Conservation (phyloP, 2,113 vertebrate species). For the Ictidomys tridecemlineatus region DNA sequence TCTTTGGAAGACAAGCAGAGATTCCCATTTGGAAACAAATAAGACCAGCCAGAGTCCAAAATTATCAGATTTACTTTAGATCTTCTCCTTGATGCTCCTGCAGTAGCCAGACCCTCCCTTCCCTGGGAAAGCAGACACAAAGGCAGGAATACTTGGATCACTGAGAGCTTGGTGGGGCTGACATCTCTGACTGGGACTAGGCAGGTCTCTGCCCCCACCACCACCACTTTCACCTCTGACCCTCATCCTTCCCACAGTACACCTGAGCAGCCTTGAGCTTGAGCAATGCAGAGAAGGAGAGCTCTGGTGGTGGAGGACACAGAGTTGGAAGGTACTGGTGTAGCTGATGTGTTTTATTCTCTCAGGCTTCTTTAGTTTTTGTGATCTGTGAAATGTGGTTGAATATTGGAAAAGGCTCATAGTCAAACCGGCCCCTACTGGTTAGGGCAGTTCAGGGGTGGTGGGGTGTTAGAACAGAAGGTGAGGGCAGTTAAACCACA, state of each 20-base stretch:
- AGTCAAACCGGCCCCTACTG: slow-evolving; percentile 66
- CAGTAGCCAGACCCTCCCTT: not conserved
- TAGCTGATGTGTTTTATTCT: slow-evolving; percentile 7
- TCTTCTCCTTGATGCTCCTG: not conserved
- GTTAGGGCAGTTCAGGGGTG: slow-evolving; percentile 55
- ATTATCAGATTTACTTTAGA: not conserved
- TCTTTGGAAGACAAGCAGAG: not conserved
- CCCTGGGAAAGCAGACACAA: not conserved
- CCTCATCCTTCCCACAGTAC: not conserved
- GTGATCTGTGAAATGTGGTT: slow-evolving; percentile 68
- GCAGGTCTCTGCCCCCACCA: too few species aligned
- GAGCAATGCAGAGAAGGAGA: not conserved
- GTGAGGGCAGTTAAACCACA: slow-evolving; percentile 86
- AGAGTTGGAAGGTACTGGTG: accelerated
- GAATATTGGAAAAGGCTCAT: slow-evolving; percentile 79
- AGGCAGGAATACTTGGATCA: not conserved
- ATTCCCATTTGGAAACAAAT: not conserved
- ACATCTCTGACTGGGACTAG: not conserved
- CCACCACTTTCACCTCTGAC: not conserved
- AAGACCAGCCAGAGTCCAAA: not conserved
- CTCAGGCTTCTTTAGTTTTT: slow-evolving; percentile 50
- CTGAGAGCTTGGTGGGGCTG: not conserved
- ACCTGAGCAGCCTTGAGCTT: not conserved
- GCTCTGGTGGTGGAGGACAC: not conserved
- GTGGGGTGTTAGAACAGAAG: slow-evolving; percentile 59